phyloP scores from a whole-genome alignment of 2,113 vertebrate species.

The Acinonyx jubatus region DNA sequence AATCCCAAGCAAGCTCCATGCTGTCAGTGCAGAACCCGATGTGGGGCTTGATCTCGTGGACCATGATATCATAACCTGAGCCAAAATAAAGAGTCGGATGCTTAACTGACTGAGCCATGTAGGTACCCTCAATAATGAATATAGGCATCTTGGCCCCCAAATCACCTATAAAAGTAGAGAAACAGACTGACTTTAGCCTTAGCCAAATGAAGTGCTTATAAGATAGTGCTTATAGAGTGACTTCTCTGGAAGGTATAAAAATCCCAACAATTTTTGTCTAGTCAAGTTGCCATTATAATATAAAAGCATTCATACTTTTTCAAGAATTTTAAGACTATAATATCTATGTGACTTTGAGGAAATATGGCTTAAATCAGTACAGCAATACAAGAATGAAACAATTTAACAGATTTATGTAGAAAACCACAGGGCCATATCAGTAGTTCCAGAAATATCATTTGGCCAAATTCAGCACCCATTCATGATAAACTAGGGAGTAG shows the following conservation, averaged over 20 bases:
- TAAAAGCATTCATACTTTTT: not conserved
- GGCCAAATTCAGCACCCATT: not conserved
- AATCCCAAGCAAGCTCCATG: too few relatives aligned
- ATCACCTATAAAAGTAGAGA: not conserved
- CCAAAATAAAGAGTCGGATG: not conserved
- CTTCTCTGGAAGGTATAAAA: too few relatives aligned
- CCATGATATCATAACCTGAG: too few relatives aligned
- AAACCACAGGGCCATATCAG: not conserved
- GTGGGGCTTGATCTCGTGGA: too few relatives aligned
- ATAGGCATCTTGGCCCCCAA: not conserved
- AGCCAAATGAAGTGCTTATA: not conserved
- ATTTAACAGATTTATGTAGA: not conserved
- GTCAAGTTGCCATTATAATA: not conserved
- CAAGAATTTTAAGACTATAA: not conserved
- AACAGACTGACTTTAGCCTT: not conserved
- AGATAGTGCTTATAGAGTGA: not conserved
- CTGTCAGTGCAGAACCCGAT: too few relatives aligned
- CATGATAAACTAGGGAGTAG: not conserved
- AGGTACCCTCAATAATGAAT: not conserved
- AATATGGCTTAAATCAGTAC: not conserved
- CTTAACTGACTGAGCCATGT: not conserved
- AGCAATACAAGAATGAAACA: not conserved
- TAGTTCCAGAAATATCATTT: not conserved
- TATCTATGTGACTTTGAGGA: not conserved
- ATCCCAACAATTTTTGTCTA: not conserved